These are phyloP conservation scores for Oncorhynchus gorbuscha DNA, from an alignment of 2,113 vertebrate species.

Conservation along the genomic window DNA sequence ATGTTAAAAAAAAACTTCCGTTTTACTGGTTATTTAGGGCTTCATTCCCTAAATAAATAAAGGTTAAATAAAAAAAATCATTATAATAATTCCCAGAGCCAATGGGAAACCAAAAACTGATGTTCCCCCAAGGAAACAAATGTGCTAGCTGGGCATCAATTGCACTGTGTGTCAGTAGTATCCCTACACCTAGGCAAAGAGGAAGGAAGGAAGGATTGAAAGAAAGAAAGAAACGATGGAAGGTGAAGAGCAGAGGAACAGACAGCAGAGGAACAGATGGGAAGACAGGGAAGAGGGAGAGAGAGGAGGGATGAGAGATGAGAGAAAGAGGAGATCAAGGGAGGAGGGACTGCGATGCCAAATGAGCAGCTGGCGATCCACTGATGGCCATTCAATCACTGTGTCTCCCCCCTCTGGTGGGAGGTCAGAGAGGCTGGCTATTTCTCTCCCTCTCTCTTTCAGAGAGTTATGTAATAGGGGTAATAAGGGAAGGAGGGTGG, in stretches of 20 bases:
- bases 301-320: conserved; percentile 22
- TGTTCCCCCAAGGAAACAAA: too few relatives aligned
- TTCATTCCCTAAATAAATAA: too few relatives aligned
- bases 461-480: conserved; percentile 36
- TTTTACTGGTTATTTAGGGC: too few relatives aligned
- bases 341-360: conserved; percentile 10
- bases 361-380: conserved; percentile 60
- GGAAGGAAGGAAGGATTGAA: not conserved
- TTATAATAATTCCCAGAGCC: too few relatives aligned
- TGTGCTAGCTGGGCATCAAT: too few relatives aligned
- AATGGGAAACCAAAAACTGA: too few relatives aligned
- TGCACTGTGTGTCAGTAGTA: too few relatives aligned
- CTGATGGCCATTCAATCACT: conserved; percentile 67
- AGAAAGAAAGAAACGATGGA: not conserved
- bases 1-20: too few relatives aligned
- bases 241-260: conserved; percentile 4
- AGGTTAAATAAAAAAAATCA: too few relatives aligned
- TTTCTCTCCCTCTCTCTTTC: not conserved
- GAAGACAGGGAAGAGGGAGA: conserved; percentile 23
- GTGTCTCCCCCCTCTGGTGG: conserved; percentile 59
- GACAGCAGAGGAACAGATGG: not conserved
- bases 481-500: conserved; percentile 14
- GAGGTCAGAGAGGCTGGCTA: conserved; percentile 55
- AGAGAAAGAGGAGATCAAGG: not conserved
- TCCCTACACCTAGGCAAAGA: not conserved